Evolutionary conservation across 1,140 invertebrate genomes (phyloP), one percentile per base, ranked within the genome.

Genomic region (Microplitis demolitor): DNA sequence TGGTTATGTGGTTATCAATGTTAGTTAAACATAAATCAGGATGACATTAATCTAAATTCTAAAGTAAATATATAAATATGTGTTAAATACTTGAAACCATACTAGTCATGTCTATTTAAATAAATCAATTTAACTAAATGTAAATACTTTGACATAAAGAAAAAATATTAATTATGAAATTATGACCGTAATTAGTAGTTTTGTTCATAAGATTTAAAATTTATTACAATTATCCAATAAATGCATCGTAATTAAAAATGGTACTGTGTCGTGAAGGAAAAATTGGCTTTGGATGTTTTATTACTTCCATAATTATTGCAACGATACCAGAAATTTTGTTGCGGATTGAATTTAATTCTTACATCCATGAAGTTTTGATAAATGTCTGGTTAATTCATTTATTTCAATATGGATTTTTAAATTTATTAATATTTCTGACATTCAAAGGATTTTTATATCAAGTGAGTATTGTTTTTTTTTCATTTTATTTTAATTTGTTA

Each of bases 371-470:
- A 11, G 37, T 71, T n/a, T 73, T 76, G 54, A 60, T 67, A 31
- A 66, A 67, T 64, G n/a, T 71, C 62, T 76, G 72, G 69, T 60
- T 72, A 4, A 37, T 76, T 33, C 75, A 76, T 60, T 31, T 69
- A 0, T 72, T 73, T 16, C 75, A 76, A 71, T 73, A 66, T 33
- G 24, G 31, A 16, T 73, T 64, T 64, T 33, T 76, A 5, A 76
- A 73, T 51, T 9, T 72, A 13, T n/a, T 76, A 0, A 50, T 74
- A 58, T 37, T 66, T 31, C 14, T 76, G 0, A 60, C 66, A 9
- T 76, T 76, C 60, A 70, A 67, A 33, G 75, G 69, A 34, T 74
- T 76, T 54, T 14, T 71, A 4, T 76, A 76, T 66, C 72, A 76
- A 45, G 75, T 76, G 45, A 71, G 71, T 68, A 37, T n/a, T n/a